phyloP scores from a whole-genome alignment of 2,888 invertebrate species.

The Apamea epomidion region DNA sequence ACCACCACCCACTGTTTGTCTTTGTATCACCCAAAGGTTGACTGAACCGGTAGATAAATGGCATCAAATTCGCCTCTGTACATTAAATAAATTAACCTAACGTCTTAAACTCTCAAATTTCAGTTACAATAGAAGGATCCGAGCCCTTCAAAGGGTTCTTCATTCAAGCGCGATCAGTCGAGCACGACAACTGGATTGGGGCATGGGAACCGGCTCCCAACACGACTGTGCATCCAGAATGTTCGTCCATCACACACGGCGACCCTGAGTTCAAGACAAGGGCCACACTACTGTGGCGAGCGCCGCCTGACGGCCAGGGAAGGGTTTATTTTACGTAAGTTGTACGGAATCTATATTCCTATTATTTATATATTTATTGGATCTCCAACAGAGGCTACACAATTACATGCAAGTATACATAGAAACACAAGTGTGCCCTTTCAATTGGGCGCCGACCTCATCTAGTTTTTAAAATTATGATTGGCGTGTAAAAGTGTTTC shows the following conservation, averaged over 20 bases:
- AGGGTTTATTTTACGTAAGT: constrained; percentile 96
- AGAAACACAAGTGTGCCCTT: too few relatives aligned
- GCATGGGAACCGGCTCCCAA: constrained; percentile 93
- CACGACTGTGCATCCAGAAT: constrained; percentile 94
- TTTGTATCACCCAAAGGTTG: background rate
- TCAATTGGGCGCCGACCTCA: too few relatives aligned
- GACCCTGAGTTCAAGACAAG: constrained; percentile 94
- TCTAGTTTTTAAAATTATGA: too few relatives aligned
- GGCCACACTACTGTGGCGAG: constrained; percentile 94
- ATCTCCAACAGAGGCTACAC: too few relatives aligned
- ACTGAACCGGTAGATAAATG: background rate
- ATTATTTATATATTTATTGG: background rate
- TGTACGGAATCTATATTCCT: background rate
- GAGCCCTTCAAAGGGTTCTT: constrained; percentile 95
- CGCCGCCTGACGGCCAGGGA: constrained; percentile 92
- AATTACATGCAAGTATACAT: too few relatives aligned
- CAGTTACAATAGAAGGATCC: constrained; percentile 91
- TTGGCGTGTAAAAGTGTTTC: too few relatives aligned
- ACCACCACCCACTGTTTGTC: background rate
- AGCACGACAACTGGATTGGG: constrained; percentile 94
- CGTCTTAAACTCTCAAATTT: constrained; percentile 45
- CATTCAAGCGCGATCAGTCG: constrained; percentile 94
- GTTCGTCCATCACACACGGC: constrained; percentile 94
- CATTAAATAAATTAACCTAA: background rate
- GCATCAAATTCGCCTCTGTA: background rate